phyloP scores from a whole-genome alignment of 2,113 vertebrate species.

The Benitochromis conjunctus region DNA sequence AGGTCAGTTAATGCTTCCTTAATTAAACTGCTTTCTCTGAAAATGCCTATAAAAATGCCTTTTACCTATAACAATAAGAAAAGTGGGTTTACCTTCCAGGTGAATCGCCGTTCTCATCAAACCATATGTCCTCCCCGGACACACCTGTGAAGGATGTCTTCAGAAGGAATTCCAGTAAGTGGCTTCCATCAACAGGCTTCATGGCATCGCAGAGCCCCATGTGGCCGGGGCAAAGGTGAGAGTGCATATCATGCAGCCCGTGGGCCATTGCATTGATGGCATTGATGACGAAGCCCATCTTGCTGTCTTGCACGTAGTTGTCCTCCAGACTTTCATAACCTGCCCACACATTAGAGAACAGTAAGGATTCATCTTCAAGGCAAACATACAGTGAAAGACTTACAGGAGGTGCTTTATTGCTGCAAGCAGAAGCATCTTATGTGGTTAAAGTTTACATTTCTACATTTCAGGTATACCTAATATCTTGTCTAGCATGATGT shows the following conservation, averaged over 20 bases:
- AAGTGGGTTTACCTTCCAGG: slow-evolving; percentile 84
- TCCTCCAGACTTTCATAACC: slow-evolving; percentile 95
- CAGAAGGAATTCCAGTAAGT: slow-evolving; percentile 90
- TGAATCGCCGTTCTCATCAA: slow-evolving; percentile 95
- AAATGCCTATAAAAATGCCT: background rate
- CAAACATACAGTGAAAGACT: background rate
- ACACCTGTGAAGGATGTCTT: slow-evolving; percentile 88
- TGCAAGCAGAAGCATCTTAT: slow-evolving; percentile 47
- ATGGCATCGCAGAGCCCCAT: slow-evolving; percentile 90
- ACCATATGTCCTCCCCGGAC: slow-evolving; percentile 95
- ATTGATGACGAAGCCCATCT: slow-evolving; percentile 99
- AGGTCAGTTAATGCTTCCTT: background rate
- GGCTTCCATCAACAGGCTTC: slow-evolving; percentile 92
- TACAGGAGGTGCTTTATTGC: background rate
- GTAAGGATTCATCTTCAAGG: background rate
- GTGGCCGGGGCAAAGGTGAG: slow-evolving; percentile 81
- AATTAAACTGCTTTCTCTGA: background rate
- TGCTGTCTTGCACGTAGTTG: slow-evolving; percentile 98
- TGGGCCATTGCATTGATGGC: slow-evolving; percentile 98
- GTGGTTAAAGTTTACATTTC: background rate
- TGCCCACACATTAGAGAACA: slow-evolving; percentile 49
- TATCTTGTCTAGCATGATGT: slow-evolving; percentile 36
- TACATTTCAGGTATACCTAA: background rate
- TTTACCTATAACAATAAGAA: background rate
- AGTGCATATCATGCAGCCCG: slow-evolving; percentile 92